Evolutionary conservation across 2,888 invertebrate genomes (phyloP).

Genomic region (Trissoscelio sp.): DNA sequence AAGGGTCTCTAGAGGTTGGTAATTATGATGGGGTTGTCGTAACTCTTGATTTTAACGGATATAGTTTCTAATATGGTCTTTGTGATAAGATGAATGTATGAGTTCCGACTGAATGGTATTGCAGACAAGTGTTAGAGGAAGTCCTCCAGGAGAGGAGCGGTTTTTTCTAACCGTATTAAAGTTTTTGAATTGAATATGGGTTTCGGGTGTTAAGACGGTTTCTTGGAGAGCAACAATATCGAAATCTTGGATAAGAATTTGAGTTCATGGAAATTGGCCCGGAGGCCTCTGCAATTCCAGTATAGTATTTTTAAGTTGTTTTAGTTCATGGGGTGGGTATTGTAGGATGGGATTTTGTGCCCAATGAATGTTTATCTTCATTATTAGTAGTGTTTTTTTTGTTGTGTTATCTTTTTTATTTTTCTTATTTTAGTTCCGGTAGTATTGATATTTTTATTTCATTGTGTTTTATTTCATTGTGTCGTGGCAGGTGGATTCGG

Average conservation of each 20-base stretch:
- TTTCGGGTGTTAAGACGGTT: neutral
- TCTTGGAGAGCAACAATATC: constrained; percentile 7
- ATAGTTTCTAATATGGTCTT: constrained; percentile 13
- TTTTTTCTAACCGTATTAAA: constrained; percentile 8
- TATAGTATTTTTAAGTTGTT: neutral
- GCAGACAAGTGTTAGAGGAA: neutral
- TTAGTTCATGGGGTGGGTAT: neutral
- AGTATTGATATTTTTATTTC: too few species aligned
- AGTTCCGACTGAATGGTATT: neutral
- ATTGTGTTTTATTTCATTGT: too few species aligned
- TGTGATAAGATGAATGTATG: neutral
- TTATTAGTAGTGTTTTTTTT: too few species aligned
- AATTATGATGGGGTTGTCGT: neutral
- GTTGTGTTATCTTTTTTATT: too few species aligned
- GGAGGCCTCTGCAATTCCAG: neutral
- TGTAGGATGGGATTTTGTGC: too few species aligned
- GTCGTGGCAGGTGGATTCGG: too few species aligned
- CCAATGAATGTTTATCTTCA: too few species aligned
- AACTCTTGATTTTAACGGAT: constrained; percentile 5
- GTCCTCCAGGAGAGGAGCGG: neutral
- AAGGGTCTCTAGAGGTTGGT: constrained; percentile 10
- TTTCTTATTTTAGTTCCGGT: too few species aligned
- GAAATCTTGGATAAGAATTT: neutral
- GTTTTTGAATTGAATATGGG: neutral
- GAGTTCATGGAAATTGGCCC: neutral